Evolutionary conservation across 2,113 vertebrate genomes (phyloP).

Genomic region (Callipepla squamata): DNA sequence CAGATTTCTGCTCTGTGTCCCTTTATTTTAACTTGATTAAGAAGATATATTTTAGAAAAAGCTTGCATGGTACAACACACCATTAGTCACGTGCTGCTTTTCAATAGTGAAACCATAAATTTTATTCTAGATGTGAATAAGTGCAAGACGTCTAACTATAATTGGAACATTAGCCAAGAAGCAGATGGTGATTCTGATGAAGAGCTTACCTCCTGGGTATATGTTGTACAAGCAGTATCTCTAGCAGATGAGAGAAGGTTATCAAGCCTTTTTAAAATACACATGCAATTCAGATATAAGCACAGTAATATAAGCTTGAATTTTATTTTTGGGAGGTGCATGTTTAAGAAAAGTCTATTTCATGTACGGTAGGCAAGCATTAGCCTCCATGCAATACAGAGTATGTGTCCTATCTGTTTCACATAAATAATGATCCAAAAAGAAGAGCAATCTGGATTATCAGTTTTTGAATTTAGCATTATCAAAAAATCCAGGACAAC

Average conservation of each 20-base stretch:
- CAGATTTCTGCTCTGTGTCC: not conserved
- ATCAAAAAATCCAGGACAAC: not conserved
- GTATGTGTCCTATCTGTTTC: not conserved
- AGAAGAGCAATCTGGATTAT: not conserved
- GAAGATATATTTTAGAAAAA: not conserved
- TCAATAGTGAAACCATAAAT: constrained; percentile 39
- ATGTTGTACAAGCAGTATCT: constrained; percentile 7
- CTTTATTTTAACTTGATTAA: constrained; percentile 23
- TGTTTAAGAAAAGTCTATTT: not conserved
- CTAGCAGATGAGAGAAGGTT: constrained; percentile 8
- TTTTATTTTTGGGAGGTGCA: not conserved
- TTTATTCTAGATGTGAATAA: constrained; percentile 33
- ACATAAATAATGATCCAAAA: not conserved
- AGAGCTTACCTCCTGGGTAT: constrained; percentile 43
- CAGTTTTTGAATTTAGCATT: not conserved
- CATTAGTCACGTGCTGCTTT: constrained; percentile 30
- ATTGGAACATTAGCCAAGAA: constrained; percentile 43
- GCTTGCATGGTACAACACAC: not conserved
- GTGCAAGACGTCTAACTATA: constrained; percentile 16
- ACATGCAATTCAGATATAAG: not conserved
- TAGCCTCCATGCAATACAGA: not conserved
- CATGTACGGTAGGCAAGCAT: not conserved
- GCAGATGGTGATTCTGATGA: constrained; percentile 61
- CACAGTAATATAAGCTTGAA: not conserved
- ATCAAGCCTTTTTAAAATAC: not conserved